Evolutionary conservation across 2,888 invertebrate species (phyloP).

Genomic region (Leucoptera coffeella): DNA sequence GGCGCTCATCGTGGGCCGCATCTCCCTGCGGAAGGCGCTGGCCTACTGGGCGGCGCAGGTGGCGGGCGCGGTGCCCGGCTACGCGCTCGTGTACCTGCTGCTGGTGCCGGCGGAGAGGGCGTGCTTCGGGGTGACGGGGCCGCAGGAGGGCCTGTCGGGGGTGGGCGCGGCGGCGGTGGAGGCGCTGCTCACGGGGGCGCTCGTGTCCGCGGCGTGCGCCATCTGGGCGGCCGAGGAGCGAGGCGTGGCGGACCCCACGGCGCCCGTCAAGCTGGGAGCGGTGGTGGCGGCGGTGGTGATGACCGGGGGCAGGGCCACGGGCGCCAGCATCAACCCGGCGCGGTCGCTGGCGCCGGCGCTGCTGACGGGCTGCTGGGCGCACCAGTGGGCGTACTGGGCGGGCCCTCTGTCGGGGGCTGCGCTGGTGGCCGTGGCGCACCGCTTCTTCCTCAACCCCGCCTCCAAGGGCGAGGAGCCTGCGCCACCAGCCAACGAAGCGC

Average conservation of each 20-base stretch:
- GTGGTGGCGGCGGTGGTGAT: constrained; percentile 28
- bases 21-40: constrained; percentile 38
- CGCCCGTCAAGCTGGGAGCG: constrained; percentile 28
- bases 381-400: constrained; percentile 69
- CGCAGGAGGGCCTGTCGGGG: constrained; percentile 26
- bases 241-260: constrained; percentile 17
- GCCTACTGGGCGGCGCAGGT: constrained; percentile 55
- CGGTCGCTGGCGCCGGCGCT: not conserved
- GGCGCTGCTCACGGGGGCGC: constrained; percentile 7
- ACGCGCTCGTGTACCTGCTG: constrained; percentile 48
- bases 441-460: constrained; percentile 4
- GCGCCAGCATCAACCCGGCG: constrained; percentile 1
- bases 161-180: constrained; percentile 7
- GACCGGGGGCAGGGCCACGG: constrained; percentile 19
- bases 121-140: constrained; percentile 10
- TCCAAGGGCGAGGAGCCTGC: not conserved
- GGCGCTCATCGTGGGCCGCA: constrained; percentile 48
- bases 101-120: constrained; percentile 22
- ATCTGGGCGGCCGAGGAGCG: constrained; percentile 21
- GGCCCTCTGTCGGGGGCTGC: constrained; percentile 43
- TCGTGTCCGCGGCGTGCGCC: constrained; percentile 15
- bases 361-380: constrained; percentile 37
- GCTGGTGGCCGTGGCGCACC: constrained; percentile 14
- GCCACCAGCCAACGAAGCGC: not conserved
- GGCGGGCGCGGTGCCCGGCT: constrained; percentile 57